These are phyloP conservation scores for Whitmania pigra DNA, from an alignment of 1,140 invertebrate genomes.

Conservation along the genomic window DNA sequence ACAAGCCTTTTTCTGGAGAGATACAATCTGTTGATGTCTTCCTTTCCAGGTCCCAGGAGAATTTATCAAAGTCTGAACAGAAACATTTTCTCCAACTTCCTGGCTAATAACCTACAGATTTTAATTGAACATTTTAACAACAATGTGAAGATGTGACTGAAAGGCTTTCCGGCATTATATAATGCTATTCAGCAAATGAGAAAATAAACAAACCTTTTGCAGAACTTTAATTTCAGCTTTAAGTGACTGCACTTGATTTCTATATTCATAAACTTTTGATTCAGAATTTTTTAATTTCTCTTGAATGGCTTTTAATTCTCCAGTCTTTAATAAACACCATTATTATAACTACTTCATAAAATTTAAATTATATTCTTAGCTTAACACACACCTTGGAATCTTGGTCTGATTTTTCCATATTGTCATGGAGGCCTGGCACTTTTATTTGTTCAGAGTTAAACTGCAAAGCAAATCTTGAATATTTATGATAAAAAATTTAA, in stretches of 20 bases:
- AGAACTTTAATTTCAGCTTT: slow-evolving; percentile 39
- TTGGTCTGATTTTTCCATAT: neutral
- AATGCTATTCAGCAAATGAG: neutral
- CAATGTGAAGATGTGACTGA: neutral
- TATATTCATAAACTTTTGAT: slow-evolving; percentile 34
- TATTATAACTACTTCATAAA: neutral
- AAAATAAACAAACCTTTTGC: slow-evolving; percentile 32
- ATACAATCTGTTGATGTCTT: slow-evolving; percentile 37
- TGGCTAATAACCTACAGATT: slow-evolving; percentile 35
- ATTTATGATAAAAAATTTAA: neutral
- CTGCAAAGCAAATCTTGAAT: neutral
- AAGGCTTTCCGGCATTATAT: neutral
- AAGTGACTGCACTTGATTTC: slow-evolving; percentile 35
- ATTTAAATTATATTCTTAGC: neutral
- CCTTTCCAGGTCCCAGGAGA: slow-evolving; percentile 36
- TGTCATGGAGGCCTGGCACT: neutral
- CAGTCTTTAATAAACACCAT: slow-evolving; percentile 10
- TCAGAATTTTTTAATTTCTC: slow-evolving; percentile 39
- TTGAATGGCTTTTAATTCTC: slow-evolving; percentile 35
- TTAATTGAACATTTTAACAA: neutral
- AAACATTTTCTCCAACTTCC: slow-evolving; percentile 40
- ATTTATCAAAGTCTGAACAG: slow-evolving; percentile 36
- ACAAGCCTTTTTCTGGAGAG: slow-evolving; percentile 38
- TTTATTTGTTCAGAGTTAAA: neutral
- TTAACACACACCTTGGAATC: neutral